Evolutionary conservation across 2,113 vertebrate genomes (phyloP).

Genomic region (Alexandromys fortis): DNA sequence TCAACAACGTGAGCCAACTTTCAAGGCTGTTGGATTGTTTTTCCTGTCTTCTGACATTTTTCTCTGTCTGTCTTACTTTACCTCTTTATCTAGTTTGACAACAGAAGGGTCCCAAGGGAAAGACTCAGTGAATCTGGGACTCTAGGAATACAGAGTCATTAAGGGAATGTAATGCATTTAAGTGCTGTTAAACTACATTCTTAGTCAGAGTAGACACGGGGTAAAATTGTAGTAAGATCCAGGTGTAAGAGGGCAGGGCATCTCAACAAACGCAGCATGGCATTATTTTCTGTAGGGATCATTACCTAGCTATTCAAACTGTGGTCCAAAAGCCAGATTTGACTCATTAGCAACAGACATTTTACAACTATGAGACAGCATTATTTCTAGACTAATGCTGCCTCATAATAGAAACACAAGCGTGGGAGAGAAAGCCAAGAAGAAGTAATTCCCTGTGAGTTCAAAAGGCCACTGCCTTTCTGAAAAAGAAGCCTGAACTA

Average conservation of each 20-base stretch:
- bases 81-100: not conserved
- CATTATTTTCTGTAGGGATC: slow-evolving; percentile 31
- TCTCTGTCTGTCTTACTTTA: slow-evolving; percentile 7
- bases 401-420: not conserved
- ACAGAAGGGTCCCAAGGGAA: slow-evolving; percentile 35
- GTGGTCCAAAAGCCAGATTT: slow-evolving; percentile 58
- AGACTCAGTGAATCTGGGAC: slow-evolving; percentile 54
- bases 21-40: not conserved
- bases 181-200: slow-evolving; percentile 63
- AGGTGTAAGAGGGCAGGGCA: slow-evolving; percentile 66
- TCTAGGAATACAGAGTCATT: slow-evolving; percentile 66
- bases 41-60: not conserved
- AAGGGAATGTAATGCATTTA: slow-evolving; percentile 74
- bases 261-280: slow-evolving; percentile 63
- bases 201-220: slow-evolving; percentile 52
- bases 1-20: not conserved
- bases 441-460: slow-evolving; percentile 14
- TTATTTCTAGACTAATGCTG: slow-evolving; percentile 34
- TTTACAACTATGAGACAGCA: not conserved
- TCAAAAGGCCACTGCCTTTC: not conserved
- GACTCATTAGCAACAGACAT: slow-evolving; percentile 58
- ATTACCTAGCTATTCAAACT: slow-evolving; percentile 45
- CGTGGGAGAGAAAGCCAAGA: not conserved
- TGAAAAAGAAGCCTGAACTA: slow-evolving; percentile 45
- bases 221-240: slow-evolving; percentile 71